Percentiles rank a stretch among this genome's conserved stretches.
Conservation (phyloP, 2,797 vertebrate species). For the Halcyon leucocephala region DNA sequence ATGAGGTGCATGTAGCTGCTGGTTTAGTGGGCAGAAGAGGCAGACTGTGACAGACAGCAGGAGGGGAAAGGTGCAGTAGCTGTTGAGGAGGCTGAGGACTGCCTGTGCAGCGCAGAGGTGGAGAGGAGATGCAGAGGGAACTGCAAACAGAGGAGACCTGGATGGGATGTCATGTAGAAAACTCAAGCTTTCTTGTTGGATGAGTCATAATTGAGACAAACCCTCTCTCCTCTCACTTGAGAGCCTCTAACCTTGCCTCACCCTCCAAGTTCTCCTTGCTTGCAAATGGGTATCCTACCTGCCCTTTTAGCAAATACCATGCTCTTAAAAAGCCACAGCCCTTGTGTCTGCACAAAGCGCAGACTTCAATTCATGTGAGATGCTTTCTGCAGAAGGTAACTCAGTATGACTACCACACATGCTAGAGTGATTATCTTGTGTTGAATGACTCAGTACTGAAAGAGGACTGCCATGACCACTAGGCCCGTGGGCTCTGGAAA, state of each 20-base stretch:
- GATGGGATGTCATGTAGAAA: neutral
- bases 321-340: neutral
- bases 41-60: neutral
- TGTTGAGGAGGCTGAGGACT: neutral
- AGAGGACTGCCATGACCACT: neutral
- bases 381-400: neutral
- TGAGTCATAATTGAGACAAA: neutral
- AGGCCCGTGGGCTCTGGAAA: neutral
- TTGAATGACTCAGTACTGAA: rapidly evolving
- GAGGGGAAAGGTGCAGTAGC: neutral
- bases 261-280: neutral
- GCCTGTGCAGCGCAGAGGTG: rapidly evolving
- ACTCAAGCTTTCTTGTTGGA: neutral
- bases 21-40: neutral
- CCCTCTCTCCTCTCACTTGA: neutral
- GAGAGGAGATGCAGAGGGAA: neutral
- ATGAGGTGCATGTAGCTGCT: neutral
- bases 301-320: neutral
- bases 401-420: rapidly evolving
- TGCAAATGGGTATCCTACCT: neutral
- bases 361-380: rapidly evolving
- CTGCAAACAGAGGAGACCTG: neutral
- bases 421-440: neutral
- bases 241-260: neutral
- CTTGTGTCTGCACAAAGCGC: neutral